A percentile compares a stretch with the other conserved stretches of the same genome.
These are phyloP conservation scores for Xenops minutus DNA, from an alignment of 2,797 vertebrate species.

Conservation along the genomic window DNA sequence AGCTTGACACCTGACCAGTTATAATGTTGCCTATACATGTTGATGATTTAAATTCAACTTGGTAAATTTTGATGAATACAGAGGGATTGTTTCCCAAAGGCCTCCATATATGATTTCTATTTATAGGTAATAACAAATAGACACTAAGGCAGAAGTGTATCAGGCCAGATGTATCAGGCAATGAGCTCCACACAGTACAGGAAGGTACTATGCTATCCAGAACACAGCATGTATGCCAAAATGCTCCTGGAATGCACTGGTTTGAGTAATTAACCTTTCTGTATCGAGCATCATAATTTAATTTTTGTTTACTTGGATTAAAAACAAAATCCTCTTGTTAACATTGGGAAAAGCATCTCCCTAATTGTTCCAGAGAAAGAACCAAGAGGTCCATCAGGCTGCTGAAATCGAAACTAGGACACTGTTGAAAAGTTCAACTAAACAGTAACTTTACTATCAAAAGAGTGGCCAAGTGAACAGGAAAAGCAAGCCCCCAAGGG, in stretches of 20 bases:
- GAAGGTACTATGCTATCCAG: neutral
- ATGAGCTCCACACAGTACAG: neutral
- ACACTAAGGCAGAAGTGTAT: neutral
- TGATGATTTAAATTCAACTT: neutral
- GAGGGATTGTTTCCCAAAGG: neutral
- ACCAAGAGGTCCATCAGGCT: too few relatives aligned
- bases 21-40: neutral
- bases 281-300: neutral
- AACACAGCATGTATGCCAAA: neutral
- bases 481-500: too few relatives aligned
- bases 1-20: neutral
- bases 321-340: neutral
- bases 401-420: too few relatives aligned
- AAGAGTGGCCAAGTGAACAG: too few relatives aligned
- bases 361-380: too few relatives aligned
- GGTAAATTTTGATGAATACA: neutral
- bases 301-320: neutral
- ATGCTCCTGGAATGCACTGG: neutral
- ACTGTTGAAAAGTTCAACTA: too few relatives aligned
- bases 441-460: too few relatives aligned
- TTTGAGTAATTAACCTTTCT: neutral
- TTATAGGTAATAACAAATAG: neutral
- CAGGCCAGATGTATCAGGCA: neutral
- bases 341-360: neutral
- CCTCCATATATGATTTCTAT: neutral